Evolutionary conservation across 2,113 vertebrate genomes (phyloP).

Genomic region (Trichechus manatus): DNA sequence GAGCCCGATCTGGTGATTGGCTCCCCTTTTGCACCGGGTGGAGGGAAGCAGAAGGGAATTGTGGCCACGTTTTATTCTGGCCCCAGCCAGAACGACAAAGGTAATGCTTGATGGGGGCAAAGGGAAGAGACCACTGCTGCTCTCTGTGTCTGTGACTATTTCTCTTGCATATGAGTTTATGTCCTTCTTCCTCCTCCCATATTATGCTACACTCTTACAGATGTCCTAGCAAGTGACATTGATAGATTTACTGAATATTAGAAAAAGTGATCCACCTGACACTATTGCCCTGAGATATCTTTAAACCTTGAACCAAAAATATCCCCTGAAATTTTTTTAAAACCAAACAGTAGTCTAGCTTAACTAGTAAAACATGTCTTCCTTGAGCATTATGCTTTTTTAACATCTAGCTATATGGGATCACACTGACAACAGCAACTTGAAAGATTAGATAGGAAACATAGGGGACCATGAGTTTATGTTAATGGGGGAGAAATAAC

Average conservation of each 20-base stretch:
- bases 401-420: too few species aligned
- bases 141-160: rapidly evolving
- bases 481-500: not conserved
- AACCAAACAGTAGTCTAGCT: too few species aligned
- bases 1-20: slow-evolving; percentile 87
- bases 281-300: too few species aligned
- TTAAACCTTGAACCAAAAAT: too few species aligned
- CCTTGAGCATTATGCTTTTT: too few species aligned
- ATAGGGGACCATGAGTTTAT: not conserved
- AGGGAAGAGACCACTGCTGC: rapidly evolving
- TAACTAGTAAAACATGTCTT: too few species aligned
- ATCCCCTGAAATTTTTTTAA: too few species aligned
- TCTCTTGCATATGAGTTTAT: rapidly evolving
- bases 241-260: not conserved
- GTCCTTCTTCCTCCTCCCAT: not conserved
- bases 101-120: slow-evolving; percentile 71
- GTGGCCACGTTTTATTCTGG: slow-evolving; percentile 87
- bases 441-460: too few species aligned
- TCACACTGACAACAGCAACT: too few species aligned
- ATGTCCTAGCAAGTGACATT: not conserved
- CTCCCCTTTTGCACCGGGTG: slow-evolving; percentile 88
- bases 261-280: too few species aligned
- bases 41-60: slow-evolving; percentile 88
- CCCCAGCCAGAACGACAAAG: slow-evolving; percentile 76
- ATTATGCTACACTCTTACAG: not conserved